A percentile compares a stretch with the other conserved stretches of the same genome.
These are phyloP conservation scores for Rambutsinella grinnellia DNA, from an alignment of 2,888 invertebrate genomes.

Conservation along the genomic window DNA sequence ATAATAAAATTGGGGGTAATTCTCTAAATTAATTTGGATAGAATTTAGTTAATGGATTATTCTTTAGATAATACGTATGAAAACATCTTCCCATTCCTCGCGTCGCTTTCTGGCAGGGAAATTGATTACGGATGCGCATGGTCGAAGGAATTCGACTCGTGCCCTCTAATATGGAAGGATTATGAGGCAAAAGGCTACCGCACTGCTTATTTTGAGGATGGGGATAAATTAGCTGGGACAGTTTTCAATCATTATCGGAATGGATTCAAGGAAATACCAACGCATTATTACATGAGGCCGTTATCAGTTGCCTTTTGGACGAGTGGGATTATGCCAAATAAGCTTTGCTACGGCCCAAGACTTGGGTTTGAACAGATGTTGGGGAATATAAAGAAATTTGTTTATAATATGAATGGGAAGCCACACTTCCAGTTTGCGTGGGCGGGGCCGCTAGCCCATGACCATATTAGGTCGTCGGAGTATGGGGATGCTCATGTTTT, in stretches of 20 bases:
- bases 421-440: slow-evolving; percentile 87
- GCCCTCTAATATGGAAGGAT: slow-evolving; percentile 87
- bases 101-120: slow-evolving; percentile 79
- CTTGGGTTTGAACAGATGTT: slow-evolving; percentile 81
- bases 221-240: slow-evolving; percentile 78
- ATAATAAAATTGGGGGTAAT: slow-evolving; percentile 84
- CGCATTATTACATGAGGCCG: slow-evolving; percentile 86
- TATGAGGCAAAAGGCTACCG: slow-evolving; percentile 80
- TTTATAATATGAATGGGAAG: slow-evolving; percentile 73
- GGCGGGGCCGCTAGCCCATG: slow-evolving; percentile 87
- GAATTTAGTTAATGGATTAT: not conserved
- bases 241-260: slow-evolving; percentile 85
- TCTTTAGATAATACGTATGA: slow-evolving; percentile 86
- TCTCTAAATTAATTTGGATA: too few relatives aligned
- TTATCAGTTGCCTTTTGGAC: slow-evolving; percentile 79
- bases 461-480: slow-evolving; percentile 83
- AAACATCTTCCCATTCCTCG: slow-evolving; percentile 81
- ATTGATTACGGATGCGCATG: slow-evolving; percentile 76
- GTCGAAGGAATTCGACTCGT: slow-evolving; percentile 72
- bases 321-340: slow-evolving; percentile 75
- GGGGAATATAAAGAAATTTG: slow-evolving; percentile 78
- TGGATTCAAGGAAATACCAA: slow-evolving; percentile 74
- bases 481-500: slow-evolving; percentile 79
- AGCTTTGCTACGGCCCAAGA: slow-evolving; percentile 75
- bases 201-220: slow-evolving; percentile 86